Evolutionary conservation across 1,140 invertebrate genomes (phyloP), one percentile per base, ranked within the genome.

Genomic region (Calliopsis andreniformis): DNA sequence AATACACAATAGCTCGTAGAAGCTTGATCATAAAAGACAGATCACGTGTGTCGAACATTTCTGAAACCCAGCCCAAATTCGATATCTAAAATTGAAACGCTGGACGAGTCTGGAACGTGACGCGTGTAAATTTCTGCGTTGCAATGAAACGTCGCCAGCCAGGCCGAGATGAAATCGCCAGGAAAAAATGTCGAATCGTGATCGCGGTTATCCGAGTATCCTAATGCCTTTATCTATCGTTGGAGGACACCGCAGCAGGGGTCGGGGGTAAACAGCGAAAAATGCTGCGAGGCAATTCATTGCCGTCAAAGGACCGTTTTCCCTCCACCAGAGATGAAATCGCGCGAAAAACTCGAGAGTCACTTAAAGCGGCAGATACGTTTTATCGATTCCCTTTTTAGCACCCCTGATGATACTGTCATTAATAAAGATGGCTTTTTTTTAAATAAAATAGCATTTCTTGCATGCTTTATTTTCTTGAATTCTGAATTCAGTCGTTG

Each of bases 221-320:
- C 72, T 80, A 82, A 82, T 67, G 62, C 62, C 67, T 82, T 78
- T 81, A 78, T 82, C 79, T 67, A 63, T 45, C 62, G 43, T 20
- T 23, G n/a, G 14, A 62, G 66, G 56, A 63, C 30, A 63, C 45
- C 63, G 42, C 30, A 49, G 45, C 6, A 12, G 20, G 43, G 56
- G 78, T 81, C 76, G 16, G 45, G 71, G 49, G 18, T 55, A 20
- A 39, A n/a, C 18, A 67, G 30, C 43, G 61, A 81, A 77, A 67
- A 82, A 66, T 58, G 62, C 51, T 59, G 51, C 45, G 43, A 20
- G 43, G 28, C 45, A 59, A 75, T 81, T 61, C 49, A 78, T 81
- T 78, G 49, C 39, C 49, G 63, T 72, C 79, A 43, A 23, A 43
- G 43, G 28, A 32, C 23, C 12, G n/a, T 2, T 28, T 43, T 42